Base-by-base conservation (phyloP, 2,797 vertebrate species). In the Myripristis jacobus region DNA sequence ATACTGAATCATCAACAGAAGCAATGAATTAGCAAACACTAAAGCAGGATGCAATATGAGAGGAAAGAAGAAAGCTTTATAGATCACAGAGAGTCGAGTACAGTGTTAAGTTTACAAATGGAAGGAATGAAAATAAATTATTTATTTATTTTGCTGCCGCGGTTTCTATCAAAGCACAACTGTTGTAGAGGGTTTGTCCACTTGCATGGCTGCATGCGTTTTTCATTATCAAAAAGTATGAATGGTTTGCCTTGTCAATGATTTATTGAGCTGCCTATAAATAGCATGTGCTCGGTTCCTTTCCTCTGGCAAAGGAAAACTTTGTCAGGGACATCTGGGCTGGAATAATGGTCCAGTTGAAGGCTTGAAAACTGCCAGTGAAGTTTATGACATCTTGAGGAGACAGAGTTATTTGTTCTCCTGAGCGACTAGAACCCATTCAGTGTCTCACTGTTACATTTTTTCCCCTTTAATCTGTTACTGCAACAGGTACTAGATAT, bases 261-360 rank as follows among this genome's bases (percentile, higher is more conserved):
- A 83, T 88, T 84, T 81, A 88, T 87, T 84, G 54, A 80, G 75
- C 62, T 21, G 47, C 13, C 53, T 82, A 77, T 74, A 89, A 88
- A 85, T 75, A 74, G 46, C 77, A 85, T 81, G 50, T 84, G 87
- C 62, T 73, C 44, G 11, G n/a, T 64, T 75, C 62, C 66, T 78
- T 87, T 75, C 71, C 80, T 80, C 78, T 56, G 41, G 81, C 66
- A 51, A 16, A n/a, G n/a, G n/a, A n/a, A 67, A 31, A 38, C 16
- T 50, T 56, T 69, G 66, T 60, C 43, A 48, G 59, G 75, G 55
- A 79, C 41, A 11, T 87, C 75, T 51, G 21, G 22, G 43, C 25
- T 58, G 52, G 76, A 81, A 82, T 67, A 85, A 84, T 53, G 75
- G 66, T 52, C 68, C 61, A 44, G 54, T 75, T 82, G 65, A 87